Evolutionary conservation across 2,113 vertebrate species (phyloP).

Genomic region (Sisor rabdophorus): DNA sequence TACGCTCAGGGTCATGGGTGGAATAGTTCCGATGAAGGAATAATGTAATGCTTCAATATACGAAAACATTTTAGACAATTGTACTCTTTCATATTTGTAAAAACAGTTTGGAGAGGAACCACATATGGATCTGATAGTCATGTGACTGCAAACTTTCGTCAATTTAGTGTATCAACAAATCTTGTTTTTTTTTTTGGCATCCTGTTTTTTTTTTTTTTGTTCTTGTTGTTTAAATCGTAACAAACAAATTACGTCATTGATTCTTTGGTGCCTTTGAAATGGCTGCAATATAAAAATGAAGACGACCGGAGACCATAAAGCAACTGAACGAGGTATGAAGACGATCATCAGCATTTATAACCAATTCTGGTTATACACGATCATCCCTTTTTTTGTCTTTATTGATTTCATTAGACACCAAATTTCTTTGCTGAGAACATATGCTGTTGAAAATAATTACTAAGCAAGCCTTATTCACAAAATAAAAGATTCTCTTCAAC

Average conservation of each 20-base stretch:
- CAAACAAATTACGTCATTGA: constrained; percentile 33
- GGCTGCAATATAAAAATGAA: constrained; percentile 25
- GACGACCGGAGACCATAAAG: constrained; percentile 11
- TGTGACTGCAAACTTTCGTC: no score
- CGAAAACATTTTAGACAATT: no score
- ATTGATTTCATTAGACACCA: not conserved
- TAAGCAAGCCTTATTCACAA: not conserved
- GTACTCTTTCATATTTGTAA: no score
- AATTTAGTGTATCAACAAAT: no score
- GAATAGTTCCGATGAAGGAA: no score
- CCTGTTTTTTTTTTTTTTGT: not conserved
- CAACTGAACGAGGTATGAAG: not conserved
- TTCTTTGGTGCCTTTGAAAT: constrained; percentile 64
- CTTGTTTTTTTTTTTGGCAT: not conserved
- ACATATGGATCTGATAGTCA: no score
- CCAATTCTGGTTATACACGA: not conserved
- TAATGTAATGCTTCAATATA: no score
- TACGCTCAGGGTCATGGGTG: no score
- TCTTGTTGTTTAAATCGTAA: not conserved
- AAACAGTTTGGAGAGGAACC: no score
- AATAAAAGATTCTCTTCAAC: not conserved
- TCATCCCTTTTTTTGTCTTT: not conserved
- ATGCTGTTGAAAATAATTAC: not conserved
- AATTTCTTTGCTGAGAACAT: not conserved
- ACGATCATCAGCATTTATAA: not conserved